Conservation (phyloP, 2,113 vertebrate genomes). For the Muntiacus muntjak region DNA sequence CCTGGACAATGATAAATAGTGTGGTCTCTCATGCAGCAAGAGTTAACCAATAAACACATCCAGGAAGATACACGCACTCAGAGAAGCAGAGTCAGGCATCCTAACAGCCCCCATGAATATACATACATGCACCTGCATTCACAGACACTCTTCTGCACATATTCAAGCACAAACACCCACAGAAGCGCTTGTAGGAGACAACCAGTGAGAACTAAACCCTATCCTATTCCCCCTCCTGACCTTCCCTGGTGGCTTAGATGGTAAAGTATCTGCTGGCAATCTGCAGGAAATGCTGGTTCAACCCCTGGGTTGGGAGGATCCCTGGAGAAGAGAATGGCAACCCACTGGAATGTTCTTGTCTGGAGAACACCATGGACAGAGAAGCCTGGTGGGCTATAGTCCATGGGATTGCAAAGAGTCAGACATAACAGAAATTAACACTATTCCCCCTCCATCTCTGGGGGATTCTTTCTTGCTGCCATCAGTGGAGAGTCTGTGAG, state of each 20-base stretch:
- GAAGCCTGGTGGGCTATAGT: background rate
- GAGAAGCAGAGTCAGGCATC: background rate
- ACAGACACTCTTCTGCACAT: fast-evolving
- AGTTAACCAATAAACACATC: background rate
- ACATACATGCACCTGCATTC: fast-evolving
- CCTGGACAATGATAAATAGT: background rate
- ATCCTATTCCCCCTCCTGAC: background rate
- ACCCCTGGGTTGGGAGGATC: background rate
- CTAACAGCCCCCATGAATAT: background rate
- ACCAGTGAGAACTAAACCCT: background rate
- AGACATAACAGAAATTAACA: background rate
- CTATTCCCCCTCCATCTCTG: background rate
- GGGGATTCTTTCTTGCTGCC: background rate
- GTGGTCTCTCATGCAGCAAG: background rate
- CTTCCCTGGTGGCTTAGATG: background rate
- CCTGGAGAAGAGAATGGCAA: background rate
- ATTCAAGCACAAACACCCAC: background rate
- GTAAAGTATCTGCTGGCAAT: background rate
- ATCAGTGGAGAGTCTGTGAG: background rate
- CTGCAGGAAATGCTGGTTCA: background rate
- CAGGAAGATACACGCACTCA: background rate
- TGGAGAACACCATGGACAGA: background rate
- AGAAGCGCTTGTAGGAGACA: background rate
- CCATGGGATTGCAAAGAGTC: background rate
- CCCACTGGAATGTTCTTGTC: background rate